Conservation (phyloP, 2,797 vertebrate species). For the Pangasius djambal region DNA sequence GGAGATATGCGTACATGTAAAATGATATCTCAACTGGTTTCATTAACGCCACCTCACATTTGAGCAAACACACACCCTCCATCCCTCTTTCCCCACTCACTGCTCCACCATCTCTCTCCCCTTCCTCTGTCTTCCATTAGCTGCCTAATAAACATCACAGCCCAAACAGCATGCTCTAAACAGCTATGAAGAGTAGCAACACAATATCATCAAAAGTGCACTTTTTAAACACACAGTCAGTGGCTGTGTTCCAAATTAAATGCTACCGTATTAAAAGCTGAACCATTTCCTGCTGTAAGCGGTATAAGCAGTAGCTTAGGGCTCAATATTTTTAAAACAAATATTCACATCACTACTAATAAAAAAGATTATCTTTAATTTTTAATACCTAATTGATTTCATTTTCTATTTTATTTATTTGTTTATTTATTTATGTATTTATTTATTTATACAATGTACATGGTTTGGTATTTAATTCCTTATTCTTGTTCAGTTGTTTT, state of each 20-base stretch:
- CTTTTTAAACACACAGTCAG: not conserved
- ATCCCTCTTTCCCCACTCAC: not conserved
- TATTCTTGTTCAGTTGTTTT: not conserved
- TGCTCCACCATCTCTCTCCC: not conserved
- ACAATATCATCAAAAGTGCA: no score
- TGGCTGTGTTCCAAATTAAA: not conserved
- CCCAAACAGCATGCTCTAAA: not conserved
- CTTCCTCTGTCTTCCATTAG: not conserved
- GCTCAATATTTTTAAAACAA: not conserved
- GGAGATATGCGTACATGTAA: not conserved
- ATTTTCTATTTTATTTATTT: no score
- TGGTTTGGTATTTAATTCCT: not conserved
- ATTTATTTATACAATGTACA: not conserved
- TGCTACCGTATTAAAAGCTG: not conserved
- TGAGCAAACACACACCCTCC: not conserved
- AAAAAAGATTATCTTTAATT: no score
- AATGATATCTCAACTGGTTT: slow-evolving; percentile 11
- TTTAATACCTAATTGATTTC: no score
- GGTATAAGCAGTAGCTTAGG: not conserved
- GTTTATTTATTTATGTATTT: no score
- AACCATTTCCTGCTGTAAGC: not conserved
- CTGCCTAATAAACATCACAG: not conserved
- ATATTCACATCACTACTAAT: no score
- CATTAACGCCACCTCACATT: not conserved
- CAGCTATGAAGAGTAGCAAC: not conserved